Conservation (phyloP, 2,113 vertebrate genomes). For the Bothrops jararaca region DNA sequence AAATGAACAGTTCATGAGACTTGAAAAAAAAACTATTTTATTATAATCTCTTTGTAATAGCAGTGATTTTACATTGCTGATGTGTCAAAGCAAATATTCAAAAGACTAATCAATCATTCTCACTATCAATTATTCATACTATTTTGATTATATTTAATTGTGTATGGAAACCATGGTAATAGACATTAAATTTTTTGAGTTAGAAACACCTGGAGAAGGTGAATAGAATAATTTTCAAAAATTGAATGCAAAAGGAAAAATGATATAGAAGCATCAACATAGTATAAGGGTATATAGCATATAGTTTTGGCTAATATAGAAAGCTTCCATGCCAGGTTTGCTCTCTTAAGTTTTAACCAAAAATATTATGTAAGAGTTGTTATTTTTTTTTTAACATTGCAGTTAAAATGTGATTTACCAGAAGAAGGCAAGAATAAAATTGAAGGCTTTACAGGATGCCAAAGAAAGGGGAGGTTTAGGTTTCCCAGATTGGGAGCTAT, state of each 20-base stretch:
- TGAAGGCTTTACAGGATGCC: too few relatives aligned
- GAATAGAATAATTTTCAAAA: not conserved
- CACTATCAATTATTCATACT: conserved; percentile 16
- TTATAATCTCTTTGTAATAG: conserved; percentile 53
- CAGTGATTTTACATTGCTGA: conserved; percentile 45
- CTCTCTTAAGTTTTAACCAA: not conserved
- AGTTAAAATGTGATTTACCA: not conserved
- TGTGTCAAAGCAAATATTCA: conserved; percentile 49
- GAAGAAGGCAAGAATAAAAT: too few relatives aligned
- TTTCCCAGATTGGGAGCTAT: too few relatives aligned
- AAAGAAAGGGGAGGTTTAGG: too few relatives aligned
- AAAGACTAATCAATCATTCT: conserved; percentile 10
- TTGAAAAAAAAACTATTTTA: conserved; percentile 18
- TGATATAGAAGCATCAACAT: not conserved
- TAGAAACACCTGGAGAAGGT: not conserved
- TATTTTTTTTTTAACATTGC: not conserved
- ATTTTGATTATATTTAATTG: conserved; percentile 26
- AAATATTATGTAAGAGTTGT: not conserved
- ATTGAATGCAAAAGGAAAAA: conserved; percentile 29
- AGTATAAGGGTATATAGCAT: not conserved
- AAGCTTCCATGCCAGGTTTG: not conserved
- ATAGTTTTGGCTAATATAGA: not conserved
- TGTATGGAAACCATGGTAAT: conserved; percentile 23
- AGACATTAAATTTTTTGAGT: conserved; percentile 9
- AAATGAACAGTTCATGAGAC: conserved; percentile 32